Base-by-base conservation (phyloP, 2,888 invertebrate genomes). In the Agrilus mali region DNA sequence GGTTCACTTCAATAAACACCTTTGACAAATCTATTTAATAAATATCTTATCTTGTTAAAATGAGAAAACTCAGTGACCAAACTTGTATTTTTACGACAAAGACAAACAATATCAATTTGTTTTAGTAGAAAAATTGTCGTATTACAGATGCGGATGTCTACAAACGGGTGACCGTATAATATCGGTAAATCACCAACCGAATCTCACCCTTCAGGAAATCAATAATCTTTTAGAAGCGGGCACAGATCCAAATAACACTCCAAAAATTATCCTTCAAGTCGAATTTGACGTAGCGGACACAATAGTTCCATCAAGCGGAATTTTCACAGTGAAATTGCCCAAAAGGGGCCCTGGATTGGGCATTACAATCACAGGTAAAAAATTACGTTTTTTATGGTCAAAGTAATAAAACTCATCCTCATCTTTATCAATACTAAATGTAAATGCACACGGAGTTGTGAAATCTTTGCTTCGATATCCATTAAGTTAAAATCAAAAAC, bases 231-330 rank as follows among this genome's bases (percentile, higher is more conserved):
- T 66, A 42, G 66, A 67, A 50, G 49, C 64, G 50, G 65, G 61
- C 38, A 73, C 72, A 45, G 76, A 77, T 54, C 67, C 72, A 1
- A 73, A 71, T 43, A 73, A 69, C 12, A 71, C 69, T 7, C 74
- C 75, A 53, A 80, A 84, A 69, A 73, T 92, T 34, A 82, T 82
- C 36, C 63, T 94, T 35, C 83, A 86, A 54, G 77, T 87, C 1
- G 92, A 93, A 61, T 93, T 93, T 64, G 89, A 87, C 67, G 88
- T 93, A 64, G 86, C 89, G 8, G 92, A 93, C 52, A 80, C 89
- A 0, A 89, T 93, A 36, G 86, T 92, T 50, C 90, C 93, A 2
- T 83, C 87, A 5, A 86, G 87, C 54, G 93, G 93, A 0, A 82
- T 90, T 0, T 94, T 93, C 60, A 86, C 84, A 49, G 92, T 96